phyloP scores from a whole-genome alignment of 1,140 invertebrate species.

The Nephila pilipes region DNA sequence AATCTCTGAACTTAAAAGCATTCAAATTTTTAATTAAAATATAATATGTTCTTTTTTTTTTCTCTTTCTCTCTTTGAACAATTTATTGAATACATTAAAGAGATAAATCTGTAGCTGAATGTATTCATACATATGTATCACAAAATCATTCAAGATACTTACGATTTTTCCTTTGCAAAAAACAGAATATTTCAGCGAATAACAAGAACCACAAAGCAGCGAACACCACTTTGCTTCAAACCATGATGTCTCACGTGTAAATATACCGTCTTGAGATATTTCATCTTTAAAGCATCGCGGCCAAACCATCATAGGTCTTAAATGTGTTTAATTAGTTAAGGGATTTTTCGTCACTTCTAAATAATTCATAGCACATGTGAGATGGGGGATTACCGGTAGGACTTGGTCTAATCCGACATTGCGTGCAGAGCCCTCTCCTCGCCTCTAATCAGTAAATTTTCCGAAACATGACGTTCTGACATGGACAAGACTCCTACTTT shows the following conservation, averaged over 20 bases:
- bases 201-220: not conserved
- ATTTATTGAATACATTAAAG: too few species aligned
- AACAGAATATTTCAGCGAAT: not conserved
- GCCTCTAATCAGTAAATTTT: constrained; percentile 57
- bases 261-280: constrained; percentile 39
- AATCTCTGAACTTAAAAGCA: too few species aligned
- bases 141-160: too few species aligned
- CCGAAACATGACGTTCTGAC: constrained; percentile 59
- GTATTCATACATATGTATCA: too few species aligned
- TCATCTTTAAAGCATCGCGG: constrained; percentile 35
- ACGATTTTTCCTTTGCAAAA: not conserved
- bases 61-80: too few species aligned
- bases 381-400: constrained; percentile 28
- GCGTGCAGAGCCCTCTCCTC: not conserved
- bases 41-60: too few species aligned
- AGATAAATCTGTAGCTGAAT: too few species aligned
- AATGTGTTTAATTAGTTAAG: constrained; percentile 72
- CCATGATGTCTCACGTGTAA: not conserved
- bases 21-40: too few species aligned
- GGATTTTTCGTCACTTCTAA: constrained; percentile 68
- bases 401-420: constrained; percentile 44
- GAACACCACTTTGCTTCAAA: constrained; percentile 17
- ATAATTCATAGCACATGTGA: constrained; percentile 53
- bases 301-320: constrained; percentile 57
- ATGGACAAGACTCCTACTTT: not conserved